Conservation (phyloP, 2,888 invertebrate species). For the Trisateles emortualis region DNA sequence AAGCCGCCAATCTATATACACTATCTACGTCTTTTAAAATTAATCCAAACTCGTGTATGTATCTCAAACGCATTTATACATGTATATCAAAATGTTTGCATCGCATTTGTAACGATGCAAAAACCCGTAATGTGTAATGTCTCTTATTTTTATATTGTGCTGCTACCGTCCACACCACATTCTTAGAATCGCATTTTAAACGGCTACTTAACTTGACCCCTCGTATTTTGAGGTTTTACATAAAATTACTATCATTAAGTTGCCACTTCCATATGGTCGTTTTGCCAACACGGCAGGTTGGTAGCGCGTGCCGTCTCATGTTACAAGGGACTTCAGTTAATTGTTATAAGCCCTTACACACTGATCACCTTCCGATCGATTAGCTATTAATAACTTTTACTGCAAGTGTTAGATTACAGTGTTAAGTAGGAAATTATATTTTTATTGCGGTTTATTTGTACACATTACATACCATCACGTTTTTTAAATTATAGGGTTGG, state of each 20-base stretch:
- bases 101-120: too few relatives aligned
- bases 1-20: too few relatives aligned
- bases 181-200: constrained; percentile 21
- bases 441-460: too few relatives aligned
- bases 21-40: too few relatives aligned
- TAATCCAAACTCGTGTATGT: too few relatives aligned
- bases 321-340: constrained; percentile 79
- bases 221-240: constrained; percentile 48
- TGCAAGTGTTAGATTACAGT: constrained; percentile 63
- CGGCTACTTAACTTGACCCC: constrained; percentile 23
- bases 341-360: constrained; percentile 72
- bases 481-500: too few relatives aligned
- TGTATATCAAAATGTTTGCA: too few relatives aligned
- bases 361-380: constrained; percentile 54
- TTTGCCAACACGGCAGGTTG: constrained; percentile 63
- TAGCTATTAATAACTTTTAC: constrained; percentile 55
- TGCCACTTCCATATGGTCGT: constrained; percentile 69
- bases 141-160: not conserved
- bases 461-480: too few relatives aligned
- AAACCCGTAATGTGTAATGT: too few relatives aligned
- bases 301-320: constrained; percentile 69
- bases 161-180: not conserved
- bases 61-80: too few relatives aligned
- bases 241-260: constrained; percentile 49
- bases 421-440: too few relatives aligned